These are phyloP conservation scores for Miichthys miiuy DNA, from an alignment of 2,797 vertebrate species.

Conservation along the genomic window DNA sequence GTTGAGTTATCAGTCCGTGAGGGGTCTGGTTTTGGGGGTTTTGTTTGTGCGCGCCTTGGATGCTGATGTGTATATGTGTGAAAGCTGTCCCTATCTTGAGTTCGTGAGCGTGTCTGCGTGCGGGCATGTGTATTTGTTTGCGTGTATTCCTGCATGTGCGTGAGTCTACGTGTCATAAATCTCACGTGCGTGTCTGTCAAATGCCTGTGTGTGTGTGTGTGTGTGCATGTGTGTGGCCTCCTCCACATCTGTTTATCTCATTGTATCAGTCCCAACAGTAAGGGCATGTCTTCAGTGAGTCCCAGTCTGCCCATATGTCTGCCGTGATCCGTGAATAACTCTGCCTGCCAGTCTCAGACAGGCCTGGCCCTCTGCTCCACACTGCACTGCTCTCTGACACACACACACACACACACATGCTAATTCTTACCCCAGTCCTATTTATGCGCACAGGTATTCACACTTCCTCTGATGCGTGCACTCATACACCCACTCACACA, in stretches of 20 bases:
- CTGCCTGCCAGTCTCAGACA: slow-evolving; percentile 77
- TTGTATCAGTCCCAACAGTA: slow-evolving; percentile 79
- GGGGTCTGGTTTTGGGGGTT: slow-evolving; percentile 28
- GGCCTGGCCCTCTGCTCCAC: slow-evolving; percentile 61
- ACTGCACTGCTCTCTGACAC: slow-evolving; percentile 53
- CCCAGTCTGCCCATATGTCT: slow-evolving; percentile 82
- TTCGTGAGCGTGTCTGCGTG: background rate
- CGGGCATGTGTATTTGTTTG: background rate
- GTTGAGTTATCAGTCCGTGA: slow-evolving; percentile 57
- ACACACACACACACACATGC: slow-evolving; percentile 42
- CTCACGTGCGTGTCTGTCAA: slow-evolving; percentile 55
- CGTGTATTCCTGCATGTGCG: background rate
- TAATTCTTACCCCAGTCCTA: slow-evolving; percentile 57
- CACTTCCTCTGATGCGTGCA: slow-evolving; percentile 59
- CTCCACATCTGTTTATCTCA: slow-evolving; percentile 80
- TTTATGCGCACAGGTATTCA: slow-evolving; percentile 73
- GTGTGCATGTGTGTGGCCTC: slow-evolving; percentile 56
- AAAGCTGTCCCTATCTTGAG: background rate
- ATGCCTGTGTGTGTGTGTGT: slow-evolving; percentile 20
- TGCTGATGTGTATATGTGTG: slow-evolving; percentile 27
- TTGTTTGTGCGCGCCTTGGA: slow-evolving; percentile 37
- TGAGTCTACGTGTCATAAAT: slow-evolving; percentile 16
- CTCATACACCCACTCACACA: slow-evolving; percentile 57
- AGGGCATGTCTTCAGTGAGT: slow-evolving; percentile 75
- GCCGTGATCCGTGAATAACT: slow-evolving; percentile 85